Conservation (phyloP, 1,140 invertebrate species). For the Drosophila repleta region DNA sequence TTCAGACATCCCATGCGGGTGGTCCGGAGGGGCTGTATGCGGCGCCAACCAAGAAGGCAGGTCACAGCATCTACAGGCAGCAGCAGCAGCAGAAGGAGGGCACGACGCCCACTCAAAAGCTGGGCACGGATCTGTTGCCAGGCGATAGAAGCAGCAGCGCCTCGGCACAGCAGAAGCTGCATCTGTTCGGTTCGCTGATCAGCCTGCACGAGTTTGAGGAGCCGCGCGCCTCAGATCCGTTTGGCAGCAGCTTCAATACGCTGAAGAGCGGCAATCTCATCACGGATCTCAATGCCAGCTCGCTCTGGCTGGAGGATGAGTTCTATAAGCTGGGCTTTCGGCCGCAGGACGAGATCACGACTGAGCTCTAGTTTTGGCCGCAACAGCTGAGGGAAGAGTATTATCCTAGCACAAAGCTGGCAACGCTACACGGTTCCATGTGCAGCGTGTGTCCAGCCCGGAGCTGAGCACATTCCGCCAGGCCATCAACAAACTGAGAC, state of each 20-base stretch:
- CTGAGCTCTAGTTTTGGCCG: constrained; percentile 86
- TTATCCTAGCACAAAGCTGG: constrained; percentile 56
- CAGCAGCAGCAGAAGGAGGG: constrained; percentile 36
- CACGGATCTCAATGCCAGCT: constrained; percentile 86
- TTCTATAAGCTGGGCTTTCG: constrained; percentile 89
- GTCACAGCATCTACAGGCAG: constrained; percentile 60
- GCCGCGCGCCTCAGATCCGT: constrained; percentile 83
- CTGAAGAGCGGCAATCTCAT: constrained; percentile 84
- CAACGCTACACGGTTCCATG: constrained; percentile 44
- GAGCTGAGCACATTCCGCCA: constrained; percentile 67
- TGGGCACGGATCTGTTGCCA: constrained; percentile 59
- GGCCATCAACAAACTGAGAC: constrained; percentile 62
- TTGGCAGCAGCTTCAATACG: constrained; percentile 86
- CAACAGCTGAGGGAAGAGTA: constrained; percentile 32
- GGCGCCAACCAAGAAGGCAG: constrained; percentile 54
- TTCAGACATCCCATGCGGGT: constrained; percentile 83
- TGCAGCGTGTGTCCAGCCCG: constrained; percentile 50
- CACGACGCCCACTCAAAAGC: constrained; percentile 35
- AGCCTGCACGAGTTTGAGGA: constrained; percentile 84
- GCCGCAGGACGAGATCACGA: constrained; percentile 90
- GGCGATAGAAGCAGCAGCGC: constrained; percentile 66
- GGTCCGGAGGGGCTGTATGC: constrained; percentile 67
- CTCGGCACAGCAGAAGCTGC: constrained; percentile 73
- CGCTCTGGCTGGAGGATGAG: constrained; percentile 88
- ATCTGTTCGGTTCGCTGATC: constrained; percentile 84